A percentile compares a stretch with the other conserved stretches of the same genome.
Evolutionary conservation across 2,888 invertebrate genomes (phyloP).

Genomic region (Drosophila anomalata): DNA sequence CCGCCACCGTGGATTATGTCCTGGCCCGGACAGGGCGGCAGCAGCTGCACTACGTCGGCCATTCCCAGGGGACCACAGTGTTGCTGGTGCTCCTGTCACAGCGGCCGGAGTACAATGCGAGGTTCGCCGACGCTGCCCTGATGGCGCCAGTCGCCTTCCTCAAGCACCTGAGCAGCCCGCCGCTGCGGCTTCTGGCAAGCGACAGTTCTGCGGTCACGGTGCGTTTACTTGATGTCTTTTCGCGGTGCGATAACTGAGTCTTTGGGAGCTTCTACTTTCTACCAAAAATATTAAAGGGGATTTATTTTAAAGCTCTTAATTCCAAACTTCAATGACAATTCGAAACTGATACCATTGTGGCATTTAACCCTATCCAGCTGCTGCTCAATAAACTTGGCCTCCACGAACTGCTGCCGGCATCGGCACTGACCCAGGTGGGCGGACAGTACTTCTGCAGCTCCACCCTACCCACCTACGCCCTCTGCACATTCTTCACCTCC

Average conservation of each 20-base stretch:
- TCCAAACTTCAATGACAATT: background rate
- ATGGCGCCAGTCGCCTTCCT: slow-evolving; percentile 80
- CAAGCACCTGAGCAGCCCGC: slow-evolving; percentile 74
- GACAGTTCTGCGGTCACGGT: slow-evolving; percentile 70
- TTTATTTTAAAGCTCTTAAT: background rate
- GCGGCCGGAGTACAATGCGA: slow-evolving; percentile 76
- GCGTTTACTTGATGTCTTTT: slow-evolving; percentile 49
- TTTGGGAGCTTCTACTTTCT: too few species aligned
- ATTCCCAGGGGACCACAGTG: slow-evolving; percentile 81
- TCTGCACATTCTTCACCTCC: slow-evolving; percentile 78
- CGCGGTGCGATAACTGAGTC: background rate
- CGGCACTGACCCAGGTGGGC: slow-evolving; percentile 81
- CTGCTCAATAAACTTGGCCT: slow-evolving; percentile 81
- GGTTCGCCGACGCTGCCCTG: slow-evolving; percentile 69
- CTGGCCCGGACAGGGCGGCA: slow-evolving; percentile 66
- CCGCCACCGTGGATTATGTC: slow-evolving; percentile 78
- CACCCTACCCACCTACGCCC: slow-evolving; percentile 76
- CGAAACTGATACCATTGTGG: slow-evolving; percentile 6
- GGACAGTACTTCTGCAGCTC: slow-evolving; percentile 78
- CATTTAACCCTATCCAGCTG: slow-evolving; percentile 53
- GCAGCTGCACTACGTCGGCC: slow-evolving; percentile 80
- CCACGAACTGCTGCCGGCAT: slow-evolving; percentile 79
- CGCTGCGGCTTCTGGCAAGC: slow-evolving; percentile 69
- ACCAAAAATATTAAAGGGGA: too few species aligned
- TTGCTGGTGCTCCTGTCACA: slow-evolving; percentile 79